Percentiles rank a stretch among this genome's conserved stretches.
phyloP scores from a whole-genome alignment of 2,113 vertebrate genomes.

The Grallaria varia region DNA sequence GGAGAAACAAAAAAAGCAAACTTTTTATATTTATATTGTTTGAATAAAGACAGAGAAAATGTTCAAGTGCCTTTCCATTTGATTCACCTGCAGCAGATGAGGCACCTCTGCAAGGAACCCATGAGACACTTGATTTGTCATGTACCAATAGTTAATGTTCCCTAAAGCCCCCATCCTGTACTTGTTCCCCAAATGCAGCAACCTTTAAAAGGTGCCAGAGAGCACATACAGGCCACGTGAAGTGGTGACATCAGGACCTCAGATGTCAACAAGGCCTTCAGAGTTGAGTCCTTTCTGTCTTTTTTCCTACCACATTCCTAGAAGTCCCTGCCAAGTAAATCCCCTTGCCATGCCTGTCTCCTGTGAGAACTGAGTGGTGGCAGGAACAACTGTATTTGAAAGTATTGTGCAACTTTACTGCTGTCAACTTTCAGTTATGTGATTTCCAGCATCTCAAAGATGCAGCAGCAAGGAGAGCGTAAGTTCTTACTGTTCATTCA shows the following conservation, averaged over 20 bases:
- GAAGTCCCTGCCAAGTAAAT: neutral
- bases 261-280: neutral
- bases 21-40: neutral
- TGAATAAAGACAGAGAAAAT: neutral
- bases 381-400: neutral
- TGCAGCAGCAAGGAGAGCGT: accelerated
- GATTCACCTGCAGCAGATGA: neutral
- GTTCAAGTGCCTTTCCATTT: neutral
- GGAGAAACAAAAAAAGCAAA: neutral
- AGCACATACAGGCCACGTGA: neutral
- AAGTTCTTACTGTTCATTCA: neutral
- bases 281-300: neutral
- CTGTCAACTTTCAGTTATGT: neutral
- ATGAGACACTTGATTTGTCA: neutral
- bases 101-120: neutral
- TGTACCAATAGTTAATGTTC: neutral
- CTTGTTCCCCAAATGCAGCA: neutral
- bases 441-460: neutral
- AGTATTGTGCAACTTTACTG: neutral
- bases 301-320: neutral
- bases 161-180: neutral
- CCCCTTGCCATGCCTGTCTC: neutral
- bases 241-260: neutral
- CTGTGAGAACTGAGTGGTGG: neutral
- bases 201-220: neutral